Evolutionary conservation across 2,888 invertebrate species (phyloP), one percentile per base, ranked within the genome.

Genomic region (Chelonus formosanus): DNA sequence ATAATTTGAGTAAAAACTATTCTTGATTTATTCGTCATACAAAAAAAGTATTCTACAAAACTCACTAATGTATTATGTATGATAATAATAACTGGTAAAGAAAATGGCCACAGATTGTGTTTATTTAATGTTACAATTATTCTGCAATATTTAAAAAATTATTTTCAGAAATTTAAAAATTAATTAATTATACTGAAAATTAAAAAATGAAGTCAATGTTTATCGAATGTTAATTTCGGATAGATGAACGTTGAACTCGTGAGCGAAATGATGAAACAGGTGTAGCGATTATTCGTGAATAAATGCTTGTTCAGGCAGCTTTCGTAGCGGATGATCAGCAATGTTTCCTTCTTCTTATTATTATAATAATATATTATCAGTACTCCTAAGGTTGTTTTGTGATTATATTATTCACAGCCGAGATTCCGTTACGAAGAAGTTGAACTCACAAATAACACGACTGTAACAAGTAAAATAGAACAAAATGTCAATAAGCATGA

Each of bases 301-400:
- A 61, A 61, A 61, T 61, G 61, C 61, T 61, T 61, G 53, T 61
- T 43, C 61, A 61, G 36, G 43, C 52, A 44, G 52, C 31, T 53
- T 43, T 53, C 53, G 52, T 52, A 52, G 7, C 52, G 61, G 60
- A 48, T 44, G 3, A 47, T 57, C 35, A 44, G 44, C 36, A 40
- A 40, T 40, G 4, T 40, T 40, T 35, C 48, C 6, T 5, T 45
- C 36, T n/a, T 34, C n/a, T n/a, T 44, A 2, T 44, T 32, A 32
- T 8, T 32, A 32, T 10, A 57, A 20, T 20, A 20, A 20, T 20
- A 20, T 20, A 1, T 20, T 20, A 20, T 20, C 1, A 20, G 20
- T 20, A 20, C 20, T 20, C 2, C 20, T 20, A 20, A 20, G 20
- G 20, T 20, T 20, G 20, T 20, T 20, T 20, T 20, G 20, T 20